Base-by-base conservation (phyloP, 2,797 vertebrate species). In the Falco naumanni region DNA sequence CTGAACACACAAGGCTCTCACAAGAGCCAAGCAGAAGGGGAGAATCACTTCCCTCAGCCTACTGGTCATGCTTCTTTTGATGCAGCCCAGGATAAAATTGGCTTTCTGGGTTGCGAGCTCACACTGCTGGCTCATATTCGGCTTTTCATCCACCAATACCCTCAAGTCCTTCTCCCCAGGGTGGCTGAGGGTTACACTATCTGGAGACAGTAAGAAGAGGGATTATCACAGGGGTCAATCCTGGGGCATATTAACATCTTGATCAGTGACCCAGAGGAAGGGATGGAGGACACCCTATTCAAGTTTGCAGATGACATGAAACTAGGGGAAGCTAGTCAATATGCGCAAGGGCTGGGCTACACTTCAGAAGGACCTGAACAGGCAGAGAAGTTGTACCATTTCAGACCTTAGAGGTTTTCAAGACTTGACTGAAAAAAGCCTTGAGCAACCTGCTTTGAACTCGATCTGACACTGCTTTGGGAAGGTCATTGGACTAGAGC, bases 81-180 rank as follows among this genome's bases (percentile, higher is more conserved):
- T 43, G 41, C 41, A 43, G 41, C 41, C 41, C 41, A 43, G 41
- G 41, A 43, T 43, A 43, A 6, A 16, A 43, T 16, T 43, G 41
- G 41, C 41, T 43, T 43, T 43, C 41, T 43, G 41, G 41, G 41
- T 15, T 43, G 41, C 14, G 41, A 41, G 41, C 41, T 41, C 41
- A 41, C 41, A 41, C 41, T 41, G 41, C 41, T 41, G 41, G 41
- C 41, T 41, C 41, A 41, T 15, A 41, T 41, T 41, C 41, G 14
- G 41, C 41, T 41, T 41, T 41, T 41, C 41, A 41, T 41, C 41
- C 41, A 41, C 19, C n/a, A 31, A 3, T 10, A 63, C 4, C 33
- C 7, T 3, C 8, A 31, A 66, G 31, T 29, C 20, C 7, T 25
- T n/a, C 69, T 39, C 26, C 0, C 0, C 17, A 43, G 26, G 6